These are phyloP conservation scores for Apis laboriosa DNA, from an alignment of 1,140 invertebrate genomes.

Conservation along the genomic window DNA sequence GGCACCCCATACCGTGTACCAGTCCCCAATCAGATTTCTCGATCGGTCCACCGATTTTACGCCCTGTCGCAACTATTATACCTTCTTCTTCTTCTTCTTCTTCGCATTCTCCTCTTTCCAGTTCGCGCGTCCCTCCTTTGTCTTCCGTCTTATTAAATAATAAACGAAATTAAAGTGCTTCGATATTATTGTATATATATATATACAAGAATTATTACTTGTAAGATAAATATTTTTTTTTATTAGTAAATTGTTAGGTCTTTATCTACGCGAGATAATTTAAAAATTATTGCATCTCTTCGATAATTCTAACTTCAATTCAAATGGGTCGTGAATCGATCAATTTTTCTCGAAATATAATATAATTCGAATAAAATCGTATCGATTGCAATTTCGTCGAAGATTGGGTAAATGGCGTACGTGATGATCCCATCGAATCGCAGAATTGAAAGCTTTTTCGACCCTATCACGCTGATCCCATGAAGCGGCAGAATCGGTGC, in stretches of 20 bases:
- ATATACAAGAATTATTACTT: too few species aligned
- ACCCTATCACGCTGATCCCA: conserved; percentile 14
- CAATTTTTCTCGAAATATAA: not conserved
- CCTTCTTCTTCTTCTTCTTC: not conserved
- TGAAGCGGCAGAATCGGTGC: conserved; percentile 9
- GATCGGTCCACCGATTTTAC: conserved; percentile 21
- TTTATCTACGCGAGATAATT: too few species aligned
- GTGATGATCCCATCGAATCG: conserved; percentile 5
- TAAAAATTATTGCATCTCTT: too few species aligned
- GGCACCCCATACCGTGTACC: conserved; percentile 1
- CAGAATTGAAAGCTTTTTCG: conserved; percentile 9
- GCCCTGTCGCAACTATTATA: not conserved
- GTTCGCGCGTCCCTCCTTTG: not conserved
- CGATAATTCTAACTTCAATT: too few species aligned
- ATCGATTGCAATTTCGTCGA: not conserved
- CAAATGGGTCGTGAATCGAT: too few species aligned
- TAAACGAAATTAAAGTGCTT: too few species aligned
- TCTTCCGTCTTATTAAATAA: too few species aligned
- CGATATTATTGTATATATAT: too few species aligned
- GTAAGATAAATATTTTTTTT: too few species aligned
- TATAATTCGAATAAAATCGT: not conserved
- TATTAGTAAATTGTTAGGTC: too few species aligned
- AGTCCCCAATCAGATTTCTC: conserved; percentile 44
- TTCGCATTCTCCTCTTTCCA: not conserved
- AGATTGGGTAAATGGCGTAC: not conserved